Evolutionary conservation across 2,888 invertebrate genomes (phyloP), one percentile per base, ranked within the genome.

Genomic region (Brachypterus glaber): DNA sequence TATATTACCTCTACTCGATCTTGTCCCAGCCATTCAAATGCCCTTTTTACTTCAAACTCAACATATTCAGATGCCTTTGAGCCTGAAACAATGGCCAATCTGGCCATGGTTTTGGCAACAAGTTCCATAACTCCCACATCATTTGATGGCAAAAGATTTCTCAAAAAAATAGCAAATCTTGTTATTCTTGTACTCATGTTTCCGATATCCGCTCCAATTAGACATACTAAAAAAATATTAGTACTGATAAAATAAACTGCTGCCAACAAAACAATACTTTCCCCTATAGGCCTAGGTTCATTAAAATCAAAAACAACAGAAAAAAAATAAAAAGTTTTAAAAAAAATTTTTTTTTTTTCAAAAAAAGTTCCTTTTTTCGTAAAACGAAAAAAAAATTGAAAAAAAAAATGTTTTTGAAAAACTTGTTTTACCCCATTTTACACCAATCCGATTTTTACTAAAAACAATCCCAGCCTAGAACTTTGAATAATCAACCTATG

Each of bases 41-140:
- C 91, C 57, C 89, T 74, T 62, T 92, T 92, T 2, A 96, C 90
- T 68, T 96, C 95, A 69, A 93, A 93, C 56, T 96, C 95, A n/a
- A 97, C 93, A 61, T 95, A 93, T 59, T 95, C 93, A 0, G 92
- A 89, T 17, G 95, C 86, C 62, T 90, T 91, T 0, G 92, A 90
- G 9, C 95, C 95, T 1, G 88, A 89, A 12, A 86, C 82, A 14
- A 91, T 74, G 2, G 95, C 95, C 36, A 98, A 69, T 49, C 88
- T 86, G 0, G 95, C 96, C 48, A 97, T 82, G 3, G 96, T 95
- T 60, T 90, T 88, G 2, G 96, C 93, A 3, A 95, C 91, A 50
- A 96, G 72, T 68, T 96, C 93, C 88, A 96, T 93, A 0, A 96
- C 90, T 11, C 83, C 82, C 0, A 86, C 83, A 71, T 96, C 95